These are phyloP conservation scores for Acomys russatus DNA, from an alignment of 2,797 vertebrate species.

Conservation along the genomic window DNA sequence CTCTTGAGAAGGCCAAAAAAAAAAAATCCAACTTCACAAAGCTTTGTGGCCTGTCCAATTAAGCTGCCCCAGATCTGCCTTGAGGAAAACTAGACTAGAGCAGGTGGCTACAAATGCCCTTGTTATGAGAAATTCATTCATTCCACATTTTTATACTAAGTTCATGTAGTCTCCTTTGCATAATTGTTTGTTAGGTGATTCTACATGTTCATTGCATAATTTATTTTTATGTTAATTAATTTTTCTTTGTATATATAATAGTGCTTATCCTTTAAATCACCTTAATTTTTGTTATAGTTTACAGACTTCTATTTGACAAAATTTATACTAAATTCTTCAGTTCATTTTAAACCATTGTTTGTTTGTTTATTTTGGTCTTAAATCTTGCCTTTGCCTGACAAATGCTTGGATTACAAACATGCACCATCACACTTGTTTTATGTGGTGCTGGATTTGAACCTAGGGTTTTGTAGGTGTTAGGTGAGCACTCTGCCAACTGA, in stretches of 20 bases:
- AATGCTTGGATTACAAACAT: not conserved
- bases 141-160: not conserved
- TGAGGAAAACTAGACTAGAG: not conserved
- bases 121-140: not conserved
- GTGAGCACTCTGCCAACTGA: too few species aligned
- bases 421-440: not conserved
- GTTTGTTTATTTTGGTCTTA: not conserved
- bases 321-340: not conserved
- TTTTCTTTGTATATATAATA: not conserved
- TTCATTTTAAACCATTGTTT: not conserved
- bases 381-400: not conserved
- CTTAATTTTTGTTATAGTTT: not conserved
- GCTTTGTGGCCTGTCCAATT: not conserved
- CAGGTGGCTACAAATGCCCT: not conserved
- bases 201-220: not conserved
- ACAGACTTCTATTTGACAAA: not conserved
- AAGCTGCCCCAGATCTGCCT: not conserved
- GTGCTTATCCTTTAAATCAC: not conserved
- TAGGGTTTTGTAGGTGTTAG: not conserved
- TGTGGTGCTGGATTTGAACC: not conserved
- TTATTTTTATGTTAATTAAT: constrained; percentile 1
- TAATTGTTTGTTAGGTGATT: not conserved
- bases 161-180: not conserved
- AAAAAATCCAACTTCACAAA: not conserved
- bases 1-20: not conserved